Percentiles rank a stretch among this genome's conserved stretches.
These are phyloP conservation scores for Hylia prasina DNA, from an alignment of 2,113 vertebrate genomes.

Conservation along the genomic window DNA sequence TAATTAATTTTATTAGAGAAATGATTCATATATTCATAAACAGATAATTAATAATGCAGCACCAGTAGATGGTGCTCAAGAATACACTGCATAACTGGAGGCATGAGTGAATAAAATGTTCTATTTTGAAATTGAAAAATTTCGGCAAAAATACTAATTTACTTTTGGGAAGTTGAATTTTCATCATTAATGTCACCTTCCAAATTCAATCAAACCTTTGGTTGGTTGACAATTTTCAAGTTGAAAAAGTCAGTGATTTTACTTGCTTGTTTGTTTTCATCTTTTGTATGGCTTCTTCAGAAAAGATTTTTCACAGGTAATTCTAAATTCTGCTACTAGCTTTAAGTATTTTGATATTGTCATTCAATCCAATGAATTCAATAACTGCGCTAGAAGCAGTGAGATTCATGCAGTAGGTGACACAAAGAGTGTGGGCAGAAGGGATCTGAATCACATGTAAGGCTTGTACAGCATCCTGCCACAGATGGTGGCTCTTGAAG, in stretches of 20 bases:
- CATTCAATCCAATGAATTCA: background rate
- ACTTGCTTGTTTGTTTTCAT: background rate
- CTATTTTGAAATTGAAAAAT: background rate
- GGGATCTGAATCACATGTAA: background rate
- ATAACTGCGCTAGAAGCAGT: background rate
- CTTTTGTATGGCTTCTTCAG: background rate
- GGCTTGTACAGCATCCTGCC: background rate
- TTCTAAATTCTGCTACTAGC: background rate
- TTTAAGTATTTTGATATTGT: background rate
- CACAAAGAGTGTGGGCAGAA: background rate
- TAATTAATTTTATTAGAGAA: background rate
- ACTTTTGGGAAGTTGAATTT: background rate
- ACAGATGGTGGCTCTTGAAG: background rate
- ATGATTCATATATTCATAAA: background rate
- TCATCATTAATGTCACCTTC: background rate
- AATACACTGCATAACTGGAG: background rate
- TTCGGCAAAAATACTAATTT: background rate
- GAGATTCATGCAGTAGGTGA: background rate
- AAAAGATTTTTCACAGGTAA: background rate
- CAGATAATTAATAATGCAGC: slow-evolving; percentile 33
- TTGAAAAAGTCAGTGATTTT: background rate
- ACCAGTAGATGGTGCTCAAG: slow-evolving; percentile 60
- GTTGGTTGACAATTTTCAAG: background rate
- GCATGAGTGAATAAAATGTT: background rate
- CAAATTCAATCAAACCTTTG: background rate